Percentiles rank a stretch among this genome's conserved stretches.
Evolutionary conservation across 2,797 vertebrate species (phyloP).

Genomic region (Neopelma chrysocephalum): DNA sequence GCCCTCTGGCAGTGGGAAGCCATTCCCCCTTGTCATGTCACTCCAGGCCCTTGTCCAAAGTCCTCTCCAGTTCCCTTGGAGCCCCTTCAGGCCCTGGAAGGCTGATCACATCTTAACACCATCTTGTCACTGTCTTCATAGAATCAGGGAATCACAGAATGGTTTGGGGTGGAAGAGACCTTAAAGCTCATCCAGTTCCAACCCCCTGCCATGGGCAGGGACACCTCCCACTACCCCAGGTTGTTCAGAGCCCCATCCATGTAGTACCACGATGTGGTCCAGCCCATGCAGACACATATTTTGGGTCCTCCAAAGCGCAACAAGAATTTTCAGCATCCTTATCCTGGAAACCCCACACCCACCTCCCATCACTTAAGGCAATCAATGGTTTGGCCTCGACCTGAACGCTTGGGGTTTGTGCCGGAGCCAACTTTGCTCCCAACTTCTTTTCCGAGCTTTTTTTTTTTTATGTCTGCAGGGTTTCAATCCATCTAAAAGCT

Average conservation of each 20-base stretch:
- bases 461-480: neutral
- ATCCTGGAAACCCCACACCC: neutral
- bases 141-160: neutral
- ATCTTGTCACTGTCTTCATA: neutral
- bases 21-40: neutral
- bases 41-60: neutral
- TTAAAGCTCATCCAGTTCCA: neutral
- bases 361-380: neutral
- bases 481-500: neutral
- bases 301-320: accelerated
- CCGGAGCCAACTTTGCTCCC: neutral
- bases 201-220: neutral
- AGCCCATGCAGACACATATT: accelerated
- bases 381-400: neutral
- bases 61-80: neutral
- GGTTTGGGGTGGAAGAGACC: neutral
- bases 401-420: neutral
- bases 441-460: neutral
- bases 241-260: accelerated
- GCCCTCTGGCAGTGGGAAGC: neutral
- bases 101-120: neutral
- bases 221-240: neutral
- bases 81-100: neutral
- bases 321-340: neutral
- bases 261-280: neutral